A percentile compares a stretch with the other conserved stretches of the same genome.
These are phyloP conservation scores for Dendrocincla tyrannina DNA, from an alignment of 2,797 vertebrate species.

Conservation along the genomic window DNA sequence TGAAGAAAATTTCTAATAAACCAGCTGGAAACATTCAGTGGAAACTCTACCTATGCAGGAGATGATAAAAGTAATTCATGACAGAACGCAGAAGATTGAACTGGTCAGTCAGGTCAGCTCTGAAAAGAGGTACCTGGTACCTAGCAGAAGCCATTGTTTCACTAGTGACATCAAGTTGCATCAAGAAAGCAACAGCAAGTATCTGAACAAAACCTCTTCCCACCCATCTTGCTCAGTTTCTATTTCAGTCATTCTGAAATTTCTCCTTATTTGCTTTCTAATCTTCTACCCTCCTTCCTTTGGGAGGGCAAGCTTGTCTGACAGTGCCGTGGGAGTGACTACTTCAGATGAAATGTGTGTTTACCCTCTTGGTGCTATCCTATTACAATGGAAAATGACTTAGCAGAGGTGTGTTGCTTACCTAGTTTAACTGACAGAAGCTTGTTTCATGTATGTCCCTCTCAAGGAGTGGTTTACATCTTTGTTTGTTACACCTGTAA, in stretches of 20 bases:
- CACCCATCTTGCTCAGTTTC: neutral
- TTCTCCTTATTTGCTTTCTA: neutral
- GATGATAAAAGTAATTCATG: neutral
- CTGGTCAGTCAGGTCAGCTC: neutral
- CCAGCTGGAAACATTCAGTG: neutral
- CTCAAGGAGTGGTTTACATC: neutral
- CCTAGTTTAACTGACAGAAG: neutral
- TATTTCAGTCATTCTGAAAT: neutral
- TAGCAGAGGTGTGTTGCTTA: neutral
- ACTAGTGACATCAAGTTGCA: neutral
- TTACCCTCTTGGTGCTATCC: slow-evolving; percentile 46
- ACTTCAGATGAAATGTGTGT: neutral
- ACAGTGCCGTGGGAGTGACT: neutral
- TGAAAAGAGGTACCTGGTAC: neutral
- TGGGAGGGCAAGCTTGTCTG: neutral
- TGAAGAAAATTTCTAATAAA: neutral
- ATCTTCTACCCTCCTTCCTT: neutral
- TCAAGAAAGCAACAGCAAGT: neutral
- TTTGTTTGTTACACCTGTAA: neutral
- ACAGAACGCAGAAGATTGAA: neutral
- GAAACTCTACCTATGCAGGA: neutral
- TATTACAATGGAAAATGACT: neutral
- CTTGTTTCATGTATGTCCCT: neutral
- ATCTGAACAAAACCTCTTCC: neutral
- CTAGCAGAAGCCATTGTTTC: neutral